A percentile compares a stretch with the other conserved stretches of the same genome.
These are phyloP conservation scores for Holotrichia oblita DNA, from an alignment of 1,140 invertebrate genomes.

Conservation along the genomic window DNA sequence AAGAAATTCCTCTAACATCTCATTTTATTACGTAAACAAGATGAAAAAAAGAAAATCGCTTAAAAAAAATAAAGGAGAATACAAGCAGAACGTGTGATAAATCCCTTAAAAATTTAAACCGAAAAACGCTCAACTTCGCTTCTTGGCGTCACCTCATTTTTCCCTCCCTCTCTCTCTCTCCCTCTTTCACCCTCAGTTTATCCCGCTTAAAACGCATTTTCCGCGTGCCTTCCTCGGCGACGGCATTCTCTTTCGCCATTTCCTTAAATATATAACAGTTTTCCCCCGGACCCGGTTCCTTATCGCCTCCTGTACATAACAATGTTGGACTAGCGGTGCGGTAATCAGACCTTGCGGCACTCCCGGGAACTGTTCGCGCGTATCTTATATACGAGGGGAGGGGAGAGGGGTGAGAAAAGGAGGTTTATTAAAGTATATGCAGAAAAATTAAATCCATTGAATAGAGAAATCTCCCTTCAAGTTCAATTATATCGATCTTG, in stretches of 20 bases:
- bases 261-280: slow-evolving; percentile 8
- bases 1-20: too few relatives aligned
- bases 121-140: too few relatives aligned
- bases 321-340: background rate
- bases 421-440: background rate
- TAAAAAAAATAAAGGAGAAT: too few relatives aligned
- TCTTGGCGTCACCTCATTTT: too few relatives aligned
- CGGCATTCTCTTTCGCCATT: background rate
- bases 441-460: too few relatives aligned
- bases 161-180: background rate
- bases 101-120: background rate
- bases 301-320: background rate
- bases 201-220: background rate
- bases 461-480: too few relatives aligned
- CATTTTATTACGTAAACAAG: too few relatives aligned
- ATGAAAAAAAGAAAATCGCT: too few relatives aligned
- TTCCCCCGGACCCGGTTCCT: background rate
- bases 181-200: background rate
- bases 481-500: too few relatives aligned
- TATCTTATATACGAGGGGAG: too few relatives aligned
- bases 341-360: slow-evolving; percentile 5
- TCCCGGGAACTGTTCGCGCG: background rate
- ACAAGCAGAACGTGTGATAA: too few relatives aligned
- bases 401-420: background rate
- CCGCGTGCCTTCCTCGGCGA: background rate